phyloP scores from a whole-genome alignment of 2,888 invertebrate genomes.

The Bhutanitis thaidina region DNA sequence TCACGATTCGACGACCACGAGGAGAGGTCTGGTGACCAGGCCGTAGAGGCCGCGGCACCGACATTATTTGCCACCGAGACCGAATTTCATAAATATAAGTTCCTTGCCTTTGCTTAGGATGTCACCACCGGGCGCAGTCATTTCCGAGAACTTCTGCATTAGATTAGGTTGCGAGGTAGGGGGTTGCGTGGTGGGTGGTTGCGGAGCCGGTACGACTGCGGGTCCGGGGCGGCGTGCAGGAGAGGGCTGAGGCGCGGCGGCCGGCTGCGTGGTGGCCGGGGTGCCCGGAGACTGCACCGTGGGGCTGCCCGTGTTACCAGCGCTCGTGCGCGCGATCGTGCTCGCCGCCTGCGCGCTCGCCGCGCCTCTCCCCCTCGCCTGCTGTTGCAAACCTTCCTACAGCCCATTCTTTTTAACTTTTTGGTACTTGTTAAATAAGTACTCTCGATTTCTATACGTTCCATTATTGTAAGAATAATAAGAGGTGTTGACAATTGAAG shows the following conservation, averaged over 20 bases:
- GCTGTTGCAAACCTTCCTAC: slow-evolving; percentile 34
- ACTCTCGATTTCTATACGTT: slow-evolving; percentile 7
- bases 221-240: slow-evolving; percentile 70
- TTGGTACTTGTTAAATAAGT: background rate
- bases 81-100: slow-evolving; percentile 96
- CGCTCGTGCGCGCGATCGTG: slow-evolving; percentile 83
- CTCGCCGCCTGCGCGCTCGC: slow-evolving; percentile 64
- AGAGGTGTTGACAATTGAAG: too few species aligned
- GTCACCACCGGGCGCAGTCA: slow-evolving; percentile 93
- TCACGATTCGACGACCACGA: slow-evolving; percentile 23
- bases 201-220: slow-evolving; percentile 69
- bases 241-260: slow-evolving; percentile 40
- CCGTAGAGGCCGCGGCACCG: slow-evolving; percentile 46
- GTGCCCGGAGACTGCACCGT: slow-evolving; percentile 53
- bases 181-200: slow-evolving; percentile 54
- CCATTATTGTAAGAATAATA: too few species aligned
- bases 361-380: slow-evolving; percentile 79
- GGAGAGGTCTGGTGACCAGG: slow-evolving; percentile 28
- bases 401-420: slow-evolving; percentile 9
- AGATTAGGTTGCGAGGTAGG: slow-evolving; percentile 83
- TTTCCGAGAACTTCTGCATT: slow-evolving; percentile 94
- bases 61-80: slow-evolving; percentile 88
- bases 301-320: slow-evolving; percentile 74
- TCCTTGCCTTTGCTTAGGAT: slow-evolving; percentile 96
- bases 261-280: slow-evolving; percentile 30